These are phyloP conservation scores for Chymomyza caudatula DNA, from an alignment of 2,888 invertebrate species.

Conservation along the genomic window DNA sequence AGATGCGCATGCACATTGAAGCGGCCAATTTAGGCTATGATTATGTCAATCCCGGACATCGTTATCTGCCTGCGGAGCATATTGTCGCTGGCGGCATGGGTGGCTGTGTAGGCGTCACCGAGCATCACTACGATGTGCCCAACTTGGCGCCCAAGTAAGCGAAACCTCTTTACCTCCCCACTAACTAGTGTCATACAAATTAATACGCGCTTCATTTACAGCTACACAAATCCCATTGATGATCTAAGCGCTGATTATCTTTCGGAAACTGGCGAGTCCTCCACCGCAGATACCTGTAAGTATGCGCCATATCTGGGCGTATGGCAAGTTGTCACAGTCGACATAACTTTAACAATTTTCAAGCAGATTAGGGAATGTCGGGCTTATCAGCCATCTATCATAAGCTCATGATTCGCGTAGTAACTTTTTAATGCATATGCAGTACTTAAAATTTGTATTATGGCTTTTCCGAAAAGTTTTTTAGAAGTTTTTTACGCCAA, in stretches of 20 bases:
- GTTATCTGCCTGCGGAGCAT: conserved; percentile 69
- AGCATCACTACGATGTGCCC: conserved; percentile 94
- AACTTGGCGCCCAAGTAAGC: conserved; percentile 85
- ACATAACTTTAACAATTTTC: not conserved
- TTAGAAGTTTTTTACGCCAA: not conserved
- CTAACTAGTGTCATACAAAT: not conserved
- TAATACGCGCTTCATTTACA: conserved; percentile 32
- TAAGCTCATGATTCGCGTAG: not conserved
- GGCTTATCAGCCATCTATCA: not conserved
- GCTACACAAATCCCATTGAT: conserved; percentile 77
- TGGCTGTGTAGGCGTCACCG: conserved; percentile 77
- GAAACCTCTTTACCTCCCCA: not conserved
- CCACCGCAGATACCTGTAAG: conserved; percentile 79
- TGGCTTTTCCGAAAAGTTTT: too few species aligned
- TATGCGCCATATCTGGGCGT: conserved; percentile 24
- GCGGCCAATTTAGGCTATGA: conserved; percentile 88
- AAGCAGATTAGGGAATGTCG: not conserved
- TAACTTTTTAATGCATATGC: not conserved
- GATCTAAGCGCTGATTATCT: conserved; percentile 75
- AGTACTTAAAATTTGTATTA: not conserved
- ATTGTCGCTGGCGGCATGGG: conserved; percentile 80
- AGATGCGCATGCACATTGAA: conserved; percentile 79
- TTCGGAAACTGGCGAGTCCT: conserved; percentile 76
- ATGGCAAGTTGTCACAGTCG: not conserved
- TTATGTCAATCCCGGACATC: conserved; percentile 83